Base-by-base conservation (phyloP, 2,797 vertebrate species). In the Protosalanx chinensis region DNA sequence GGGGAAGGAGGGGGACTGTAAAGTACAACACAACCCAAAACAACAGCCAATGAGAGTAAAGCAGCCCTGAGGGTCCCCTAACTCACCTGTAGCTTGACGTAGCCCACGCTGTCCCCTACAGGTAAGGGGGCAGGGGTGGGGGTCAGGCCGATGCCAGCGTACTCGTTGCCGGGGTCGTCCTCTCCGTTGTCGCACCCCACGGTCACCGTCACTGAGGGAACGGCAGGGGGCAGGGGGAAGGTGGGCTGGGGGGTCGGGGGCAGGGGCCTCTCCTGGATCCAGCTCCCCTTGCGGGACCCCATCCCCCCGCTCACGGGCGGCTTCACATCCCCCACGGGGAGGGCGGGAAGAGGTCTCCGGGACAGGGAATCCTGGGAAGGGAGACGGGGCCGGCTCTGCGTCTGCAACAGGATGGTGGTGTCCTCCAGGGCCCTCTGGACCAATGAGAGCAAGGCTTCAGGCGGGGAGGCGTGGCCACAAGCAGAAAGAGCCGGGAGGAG, bases 191-290 rank as follows among this genome's bases (percentile, higher is more conserved):
- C 74, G 12, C 79, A 84, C 20, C 90, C 87, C 0, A 85, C 81
- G 5, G 90, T 79, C 65, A 88, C 72, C 27, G 74, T 87, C 77
- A 92, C 85, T 23, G 79, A 84, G 1, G 86, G 71, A 0, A 77
- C 81, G 60, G 84, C 72, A 35, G 88, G 86, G 75, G 76, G 81
- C 80, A 92, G 73, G 8, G 88, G 88, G 75, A 93, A 93, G 27
- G 85, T 70, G 61, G 92, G 76, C 76, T 93, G 91, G 3, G 96
- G 95, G 2, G 95, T 95, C 0, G 93, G 95, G 1, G 96, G 96
- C 3, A 97, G 87, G 4, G 95, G 96, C n/a, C 95, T 85, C 85
- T 96, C 95, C 79, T 97, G 96, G 80, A 97, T 97, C 91, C 94
- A 96, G 82, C 94, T 97, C 6, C 95, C 94, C 68, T 96, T 97